Evolutionary conservation across 1,140 invertebrate species (phyloP).

Genomic region (Drosophila repleta): DNA sequence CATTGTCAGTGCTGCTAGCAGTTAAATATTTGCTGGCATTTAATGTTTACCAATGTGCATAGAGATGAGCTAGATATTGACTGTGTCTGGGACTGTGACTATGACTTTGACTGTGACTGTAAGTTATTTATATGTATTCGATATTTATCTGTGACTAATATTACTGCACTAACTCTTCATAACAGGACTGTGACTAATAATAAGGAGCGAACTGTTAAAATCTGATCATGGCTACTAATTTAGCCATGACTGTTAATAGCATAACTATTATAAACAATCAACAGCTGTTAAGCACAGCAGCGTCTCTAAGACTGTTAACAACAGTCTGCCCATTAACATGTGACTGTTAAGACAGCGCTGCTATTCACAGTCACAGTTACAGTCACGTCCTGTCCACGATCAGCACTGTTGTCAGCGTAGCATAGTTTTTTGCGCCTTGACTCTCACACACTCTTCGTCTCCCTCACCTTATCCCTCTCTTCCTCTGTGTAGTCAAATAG

Average conservation of each 20-base stretch:
- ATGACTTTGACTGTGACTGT: background rate
- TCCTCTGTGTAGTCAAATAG: slow-evolving; percentile 59
- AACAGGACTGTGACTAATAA: background rate
- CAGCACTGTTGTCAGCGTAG: background rate
- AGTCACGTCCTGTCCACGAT: background rate
- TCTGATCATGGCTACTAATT: background rate
- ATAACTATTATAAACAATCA: too few species aligned
- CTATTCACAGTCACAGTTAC: background rate
- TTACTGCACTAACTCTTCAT: background rate
- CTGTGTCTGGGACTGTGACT: background rate
- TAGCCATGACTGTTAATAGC: background rate
- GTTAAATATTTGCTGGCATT: slow-evolving; percentile 76
- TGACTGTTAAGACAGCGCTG: too few species aligned
- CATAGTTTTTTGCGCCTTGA: background rate
- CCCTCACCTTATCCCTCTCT: background rate
- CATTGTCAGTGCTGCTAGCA: slow-evolving; percentile 33
- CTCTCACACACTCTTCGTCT: background rate
- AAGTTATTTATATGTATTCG: too few species aligned
- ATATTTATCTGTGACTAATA: background rate
- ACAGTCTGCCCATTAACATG: background rate
- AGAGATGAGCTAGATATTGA: background rate
- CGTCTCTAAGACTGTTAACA: background rate
- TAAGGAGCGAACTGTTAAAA: background rate
- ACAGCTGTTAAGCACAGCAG: too few species aligned
- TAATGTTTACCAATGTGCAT: slow-evolving; percentile 58